Base-by-base conservation (phyloP, 2,888 invertebrate species). In the Mythimna albipuncta region DNA sequence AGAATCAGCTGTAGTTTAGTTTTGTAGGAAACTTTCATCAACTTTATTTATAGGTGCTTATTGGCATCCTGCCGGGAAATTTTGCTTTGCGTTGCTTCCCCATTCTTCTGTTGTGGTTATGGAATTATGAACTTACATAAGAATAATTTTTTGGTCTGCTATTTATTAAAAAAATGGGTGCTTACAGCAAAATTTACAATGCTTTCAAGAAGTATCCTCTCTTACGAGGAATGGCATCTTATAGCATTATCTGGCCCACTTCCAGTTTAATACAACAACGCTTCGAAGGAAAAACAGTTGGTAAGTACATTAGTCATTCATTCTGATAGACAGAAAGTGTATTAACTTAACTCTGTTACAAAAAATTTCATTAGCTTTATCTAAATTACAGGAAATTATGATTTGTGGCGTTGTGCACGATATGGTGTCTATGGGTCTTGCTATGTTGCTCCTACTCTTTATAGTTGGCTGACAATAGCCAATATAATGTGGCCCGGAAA, bases 401-500 rank as follows among this genome's bases (percentile, higher is more conserved):
- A 98, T 88, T 97, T 97, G 97, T 96, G 94, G 92, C 97, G 98
- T 89, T 97, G 97, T 81, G 93, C 97, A 54, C 96, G 98, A 77
- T 98, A 98, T 93, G 97, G 98, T 87, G 88, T 98, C 65, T 98
- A 98, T 92, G 98, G 98, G n/a, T 97, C 98, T 11, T 97, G 98
- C 64, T 98, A 98, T 92, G 98, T 98, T 32, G 98, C 98, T 1
- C 98, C 98, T 19, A 98, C 98, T 7, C 93, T 98, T 0, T 98
- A 98, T 88, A 97, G 97, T 71, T 98, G 98, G 98, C 95, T 99
- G 63, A 97, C 97, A 90, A 92, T 98, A 66, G 98, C 98, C n/a
- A 97, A 97, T 84, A 96, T 97, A 67, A 95, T 98, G 92, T 98
- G 98, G 98, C 98, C 98, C 35, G 97, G 97, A 64, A 97, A 96